Base-by-base conservation (phyloP, 2,888 invertebrate species). In the Caenorhabditis sp. region DNA sequence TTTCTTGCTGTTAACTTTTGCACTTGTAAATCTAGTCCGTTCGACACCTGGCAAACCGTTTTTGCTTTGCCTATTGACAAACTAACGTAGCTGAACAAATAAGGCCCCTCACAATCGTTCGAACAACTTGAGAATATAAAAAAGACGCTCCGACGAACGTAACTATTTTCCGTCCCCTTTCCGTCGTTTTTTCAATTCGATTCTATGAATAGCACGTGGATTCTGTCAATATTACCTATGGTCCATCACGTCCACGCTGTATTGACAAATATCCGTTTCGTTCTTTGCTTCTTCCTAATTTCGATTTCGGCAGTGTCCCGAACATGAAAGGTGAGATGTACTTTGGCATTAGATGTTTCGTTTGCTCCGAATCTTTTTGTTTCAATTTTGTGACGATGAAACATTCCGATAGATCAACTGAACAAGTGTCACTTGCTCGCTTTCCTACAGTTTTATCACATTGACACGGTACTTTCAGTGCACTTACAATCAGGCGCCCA, bases 61-160 rank as follows among this genome's bases (percentile, higher is more conserved):
- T 58, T 32, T 39, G 39, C 15, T 22, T 32, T 20, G 20, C 30
- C 52, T 70, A 17, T 70, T 70, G 20, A 70, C 70, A 59, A 70
- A 70, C 70, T 52, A 52, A 32, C 50, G 32, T 56, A 56, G 48
- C 52, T 70, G 45, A 59, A 61, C 59, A 70, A 70, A 70, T 32
- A 70, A 37, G 52, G 53, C 45, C 30, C 65, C 43, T 30, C 62
- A 35, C 41, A 41, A 52, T 58, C 70, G 70, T 70, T 70, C 70
- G 70, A 37, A 70, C 59, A 70, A 59, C 70, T 70, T 32, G 59
- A 70, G 59, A 70, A 70, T 53, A 66, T 45, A 65, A 32, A 58
- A 50, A 17, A 37, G 32, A 50, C 58, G 35, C 55, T 55, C 32
- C 32, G 37, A 48, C 32, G 55, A 68, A 66, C 66, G 39, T 59